Evolutionary conservation across 1,140 invertebrate genomes (phyloP), one percentile per base, ranked within the genome.

Genomic region (Diorhabda elongata): DNA sequence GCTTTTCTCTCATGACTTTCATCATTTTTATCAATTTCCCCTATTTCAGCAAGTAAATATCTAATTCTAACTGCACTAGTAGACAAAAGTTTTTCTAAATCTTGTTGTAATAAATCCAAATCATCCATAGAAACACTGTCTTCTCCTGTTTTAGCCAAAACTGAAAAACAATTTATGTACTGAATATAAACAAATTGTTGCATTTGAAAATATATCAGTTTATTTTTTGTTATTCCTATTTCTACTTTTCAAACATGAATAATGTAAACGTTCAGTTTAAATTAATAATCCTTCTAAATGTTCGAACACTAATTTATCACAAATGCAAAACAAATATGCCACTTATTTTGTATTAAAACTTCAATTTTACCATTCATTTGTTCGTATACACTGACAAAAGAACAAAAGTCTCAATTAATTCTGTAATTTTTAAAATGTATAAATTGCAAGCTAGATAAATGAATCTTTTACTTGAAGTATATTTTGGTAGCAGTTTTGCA

Each of bases 51-150:
- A 76, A 92, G 89, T 3, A 97, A 85, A 60, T 89, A 87, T 72
- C 91, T 84, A 71, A 89, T 87, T 57, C 95, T 83, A 2, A 95
- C 85, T 1, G 92, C 91, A 44, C 92, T 90, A 58, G 90, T 91
- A 0, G 92, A 93, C 7, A 96, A 83, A 44, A 97, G 80, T 57
- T 89, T 89, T 82, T 98, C 95, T n/a, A 97, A 81, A 79, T 97
- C 95, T 58, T 91, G 78, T 78, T 98, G 95, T 7, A 97, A 82
- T 1, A 85, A 84, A 79, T 97, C 94, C 8, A 97, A 82, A 79
- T 75, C 74, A 71, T 96, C 94, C 80, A 92, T 89, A 2, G 83
- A 84, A 61, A 92, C 82, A 47, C 86, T 85, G 67, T 90, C 89
- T 52, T 89, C 88, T n/a, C 83, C 75, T 45, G 82, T 77, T 11